Evolutionary conservation across 2,888 invertebrate genomes (phyloP).

Genomic region (Pachydiplax longipennis): DNA sequence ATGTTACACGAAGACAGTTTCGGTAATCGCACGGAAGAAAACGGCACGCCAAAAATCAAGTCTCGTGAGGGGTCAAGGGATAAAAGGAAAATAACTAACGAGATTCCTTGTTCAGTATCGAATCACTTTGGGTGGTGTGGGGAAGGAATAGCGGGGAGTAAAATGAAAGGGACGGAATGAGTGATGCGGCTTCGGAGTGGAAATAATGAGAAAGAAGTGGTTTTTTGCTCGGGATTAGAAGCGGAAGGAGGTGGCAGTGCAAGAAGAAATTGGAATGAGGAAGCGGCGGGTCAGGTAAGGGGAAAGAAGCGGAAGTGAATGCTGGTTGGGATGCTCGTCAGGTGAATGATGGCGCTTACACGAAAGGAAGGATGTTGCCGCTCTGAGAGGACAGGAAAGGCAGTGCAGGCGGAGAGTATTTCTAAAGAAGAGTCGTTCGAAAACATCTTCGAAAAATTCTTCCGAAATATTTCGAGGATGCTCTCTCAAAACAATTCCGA

Average conservation of each 20-base stretch:
- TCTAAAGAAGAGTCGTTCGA: too few species aligned
- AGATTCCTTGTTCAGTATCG: too few species aligned
- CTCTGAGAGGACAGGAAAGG: not conserved
- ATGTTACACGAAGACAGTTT: too few species aligned
- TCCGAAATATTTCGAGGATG: too few species aligned
- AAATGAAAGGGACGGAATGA: not conserved
- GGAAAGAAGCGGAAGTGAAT: not conserved
- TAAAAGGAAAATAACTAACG: not conserved
- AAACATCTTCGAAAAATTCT: too few species aligned
- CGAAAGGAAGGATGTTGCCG: not conserved
- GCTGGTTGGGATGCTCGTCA: not conserved
- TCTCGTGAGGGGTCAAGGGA: too few species aligned
- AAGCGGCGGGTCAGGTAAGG: not conserved
- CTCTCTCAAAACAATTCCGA: too few species aligned
- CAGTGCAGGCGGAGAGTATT: not conserved
- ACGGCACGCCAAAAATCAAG: too few species aligned
- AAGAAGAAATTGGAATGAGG: not conserved
- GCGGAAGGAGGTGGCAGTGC: not conserved
- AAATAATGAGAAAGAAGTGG: constrained; percentile 6
- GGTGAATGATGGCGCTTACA: constrained; percentile 8
- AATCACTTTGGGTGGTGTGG: too few species aligned
- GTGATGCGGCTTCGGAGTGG: constrained; percentile 6
- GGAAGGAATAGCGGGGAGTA: not conserved
- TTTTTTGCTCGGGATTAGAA: not conserved
- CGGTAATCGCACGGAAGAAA: too few species aligned